phyloP scores from a whole-genome alignment of 1,140 invertebrate species.

The Venturia canescens region DNA sequence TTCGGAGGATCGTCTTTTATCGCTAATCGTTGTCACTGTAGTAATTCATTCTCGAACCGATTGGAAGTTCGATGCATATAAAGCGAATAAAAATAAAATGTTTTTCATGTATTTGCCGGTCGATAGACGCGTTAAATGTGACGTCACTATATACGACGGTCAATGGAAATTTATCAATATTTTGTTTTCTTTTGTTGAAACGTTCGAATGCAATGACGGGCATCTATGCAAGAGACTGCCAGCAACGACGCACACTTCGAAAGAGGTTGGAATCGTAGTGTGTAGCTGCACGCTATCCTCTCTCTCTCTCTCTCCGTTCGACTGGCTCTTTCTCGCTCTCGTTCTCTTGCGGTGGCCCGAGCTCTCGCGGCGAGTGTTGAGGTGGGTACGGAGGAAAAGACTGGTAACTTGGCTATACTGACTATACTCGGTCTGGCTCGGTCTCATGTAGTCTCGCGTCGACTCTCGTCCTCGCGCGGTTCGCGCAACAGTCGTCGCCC shows the following conservation, averaged over 20 bases:
- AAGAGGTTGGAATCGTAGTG: background rate
- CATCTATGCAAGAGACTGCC: conserved; percentile 20
- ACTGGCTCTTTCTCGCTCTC: background rate
- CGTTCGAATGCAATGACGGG: conserved; percentile 15
- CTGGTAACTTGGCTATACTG: conserved; percentile 24
- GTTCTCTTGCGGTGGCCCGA: background rate
- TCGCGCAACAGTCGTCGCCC: conserved; percentile 4
- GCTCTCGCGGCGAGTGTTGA: conserved; percentile 17
- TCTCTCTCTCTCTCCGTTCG: background rate
- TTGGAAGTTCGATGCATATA: too few relatives aligned
- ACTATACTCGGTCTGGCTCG: conserved; percentile 21
- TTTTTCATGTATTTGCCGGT: too few relatives aligned
- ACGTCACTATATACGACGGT: background rate
- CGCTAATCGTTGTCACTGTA: too few relatives aligned
- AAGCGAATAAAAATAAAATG: too few relatives aligned
- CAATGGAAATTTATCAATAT: too few relatives aligned
- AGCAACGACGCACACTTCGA: background rate
- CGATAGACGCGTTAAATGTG: too few relatives aligned
- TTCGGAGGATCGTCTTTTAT: too few relatives aligned
- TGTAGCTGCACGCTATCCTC: background rate
- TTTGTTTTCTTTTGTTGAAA: background rate
- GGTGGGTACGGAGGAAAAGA: conserved; percentile 18
- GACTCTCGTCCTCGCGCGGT: conserved; percentile 25
- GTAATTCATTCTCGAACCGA: too few relatives aligned
- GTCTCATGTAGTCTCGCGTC: conserved; percentile 10